Evolutionary conservation across 2,888 invertebrate genomes (phyloP).

Genomic region (Pristionchus fissidentatus): DNA sequence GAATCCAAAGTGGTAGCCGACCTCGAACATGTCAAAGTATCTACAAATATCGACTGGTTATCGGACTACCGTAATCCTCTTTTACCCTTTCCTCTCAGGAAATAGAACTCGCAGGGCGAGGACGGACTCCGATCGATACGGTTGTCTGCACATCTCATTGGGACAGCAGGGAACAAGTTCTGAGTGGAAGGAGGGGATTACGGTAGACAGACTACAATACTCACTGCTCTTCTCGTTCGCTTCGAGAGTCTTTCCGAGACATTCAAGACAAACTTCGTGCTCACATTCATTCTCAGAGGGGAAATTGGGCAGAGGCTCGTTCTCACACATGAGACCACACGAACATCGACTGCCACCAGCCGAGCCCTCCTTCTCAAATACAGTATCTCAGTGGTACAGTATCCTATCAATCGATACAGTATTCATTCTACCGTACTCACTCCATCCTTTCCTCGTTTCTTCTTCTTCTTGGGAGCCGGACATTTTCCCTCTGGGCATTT

Average conservation of each 20-base stretch:
- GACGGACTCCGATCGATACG: constrained; percentile 66
- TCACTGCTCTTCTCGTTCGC: constrained; percentile 58
- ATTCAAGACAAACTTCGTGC: constrained; percentile 64
- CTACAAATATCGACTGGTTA: background rate
- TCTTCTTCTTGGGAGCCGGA: constrained; percentile 14
- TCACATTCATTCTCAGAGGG: constrained; percentile 69
- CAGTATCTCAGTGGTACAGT: background rate
- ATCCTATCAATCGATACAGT: background rate
- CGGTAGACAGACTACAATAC: background rate
- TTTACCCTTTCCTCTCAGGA: constrained; percentile 57
- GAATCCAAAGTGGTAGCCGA: constrained; percentile 61
- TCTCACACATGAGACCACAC: constrained; percentile 55
- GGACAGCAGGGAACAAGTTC: constrained; percentile 26
- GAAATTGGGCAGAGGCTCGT: constrained; percentile 65
- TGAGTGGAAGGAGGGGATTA: background rate
- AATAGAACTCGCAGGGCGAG: constrained; percentile 61
- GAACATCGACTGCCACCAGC: background rate
- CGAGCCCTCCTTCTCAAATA: background rate
- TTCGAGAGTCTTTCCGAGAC: constrained; percentile 59
- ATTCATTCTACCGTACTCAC: background rate
- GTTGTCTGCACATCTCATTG: constrained; percentile 57
- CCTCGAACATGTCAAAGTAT: constrained; percentile 64
- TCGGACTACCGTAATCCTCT: background rate
- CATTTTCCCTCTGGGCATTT: constrained; percentile 39
- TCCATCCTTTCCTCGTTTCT: constrained; percentile 10